phyloP scores from a whole-genome alignment of 37 sponge, comb jelly and placozoan genomes.

The Ephydatia muelleri region DNA sequence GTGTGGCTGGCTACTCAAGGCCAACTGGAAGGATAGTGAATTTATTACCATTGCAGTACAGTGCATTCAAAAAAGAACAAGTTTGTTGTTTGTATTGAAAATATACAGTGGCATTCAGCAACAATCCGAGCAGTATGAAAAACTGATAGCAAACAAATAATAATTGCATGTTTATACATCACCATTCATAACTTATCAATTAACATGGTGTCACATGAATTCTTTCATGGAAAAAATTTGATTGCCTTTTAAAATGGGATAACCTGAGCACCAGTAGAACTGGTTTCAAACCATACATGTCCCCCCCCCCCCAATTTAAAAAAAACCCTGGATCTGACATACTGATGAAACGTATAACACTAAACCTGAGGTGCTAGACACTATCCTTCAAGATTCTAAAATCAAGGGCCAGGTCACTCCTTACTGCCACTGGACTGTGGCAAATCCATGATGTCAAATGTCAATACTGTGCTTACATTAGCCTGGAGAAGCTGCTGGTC shows the following conservation, averaged over 20 bases:
- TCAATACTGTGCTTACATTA: slow-evolving; percentile 58
- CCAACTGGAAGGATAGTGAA: too few species aligned
- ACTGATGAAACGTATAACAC: neutral
- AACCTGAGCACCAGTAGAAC: neutral
- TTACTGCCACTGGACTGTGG: neutral
- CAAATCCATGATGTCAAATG: neutral
- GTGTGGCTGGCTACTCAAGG: too few species aligned
- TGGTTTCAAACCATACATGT: neutral
- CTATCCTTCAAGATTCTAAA: neutral
- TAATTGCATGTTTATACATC: too few species aligned
- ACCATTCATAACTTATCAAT: too few species aligned
- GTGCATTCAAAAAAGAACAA: too few species aligned
- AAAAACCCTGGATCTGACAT: neutral
- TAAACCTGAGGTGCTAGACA: neutral
- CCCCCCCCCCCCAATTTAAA: neutral
- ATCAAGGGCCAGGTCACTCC: neutral
- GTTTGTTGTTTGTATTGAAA: too few species aligned
- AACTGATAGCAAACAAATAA: too few species aligned
- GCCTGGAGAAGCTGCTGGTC: slow-evolving; percentile 80
- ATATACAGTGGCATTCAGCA: too few species aligned
- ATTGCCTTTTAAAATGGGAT: too few species aligned
- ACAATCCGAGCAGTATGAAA: too few species aligned
- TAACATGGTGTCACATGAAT: too few species aligned
- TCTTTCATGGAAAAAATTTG: neutral
- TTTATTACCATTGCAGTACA: too few species aligned